phyloP scores from a whole-genome alignment of 2,113 vertebrate species.

The Psittacus erithacus region DNA sequence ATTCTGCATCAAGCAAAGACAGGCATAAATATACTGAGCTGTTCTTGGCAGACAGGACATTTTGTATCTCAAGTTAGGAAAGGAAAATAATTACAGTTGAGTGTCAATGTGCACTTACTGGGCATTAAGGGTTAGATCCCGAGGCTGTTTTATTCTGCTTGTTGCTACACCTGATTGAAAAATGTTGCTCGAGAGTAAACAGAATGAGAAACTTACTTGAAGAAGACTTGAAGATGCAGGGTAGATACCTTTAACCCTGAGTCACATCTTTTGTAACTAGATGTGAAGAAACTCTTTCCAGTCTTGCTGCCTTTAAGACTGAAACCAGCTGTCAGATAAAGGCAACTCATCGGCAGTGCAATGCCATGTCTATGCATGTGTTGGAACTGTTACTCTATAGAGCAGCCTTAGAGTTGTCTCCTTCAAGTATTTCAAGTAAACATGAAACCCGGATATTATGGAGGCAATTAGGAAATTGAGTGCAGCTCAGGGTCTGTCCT shows the following conservation, averaged over 20 bases:
- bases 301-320: neutral
- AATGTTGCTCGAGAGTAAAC: slow-evolving; percentile 31
- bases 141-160: slow-evolving; percentile 18
- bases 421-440: neutral
- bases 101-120: neutral
- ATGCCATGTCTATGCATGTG: neutral
- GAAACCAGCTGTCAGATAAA: neutral
- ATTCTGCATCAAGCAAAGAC: slow-evolving; percentile 64
- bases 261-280: slow-evolving; percentile 4
- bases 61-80: slow-evolving; percentile 7
- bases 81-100: slow-evolving; percentile 8
- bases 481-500: neutral
- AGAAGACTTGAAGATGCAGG: neutral
- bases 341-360: accelerated
- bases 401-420: neutral
- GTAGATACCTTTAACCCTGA: slow-evolving; percentile 20
- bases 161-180: slow-evolving; percentile 17
- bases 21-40: slow-evolving; percentile 39
- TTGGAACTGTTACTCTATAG: neutral
- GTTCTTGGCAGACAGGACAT: slow-evolving; percentile 37
- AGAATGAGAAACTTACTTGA: slow-evolving; percentile 23
- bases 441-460: neutral
- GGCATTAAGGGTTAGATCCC: neutral
- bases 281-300: neutral
- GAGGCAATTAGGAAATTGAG: neutral